Evolutionary conservation across 2,113 vertebrate species (phyloP).

Genomic region (Mesembrinibis cayennensis): DNA sequence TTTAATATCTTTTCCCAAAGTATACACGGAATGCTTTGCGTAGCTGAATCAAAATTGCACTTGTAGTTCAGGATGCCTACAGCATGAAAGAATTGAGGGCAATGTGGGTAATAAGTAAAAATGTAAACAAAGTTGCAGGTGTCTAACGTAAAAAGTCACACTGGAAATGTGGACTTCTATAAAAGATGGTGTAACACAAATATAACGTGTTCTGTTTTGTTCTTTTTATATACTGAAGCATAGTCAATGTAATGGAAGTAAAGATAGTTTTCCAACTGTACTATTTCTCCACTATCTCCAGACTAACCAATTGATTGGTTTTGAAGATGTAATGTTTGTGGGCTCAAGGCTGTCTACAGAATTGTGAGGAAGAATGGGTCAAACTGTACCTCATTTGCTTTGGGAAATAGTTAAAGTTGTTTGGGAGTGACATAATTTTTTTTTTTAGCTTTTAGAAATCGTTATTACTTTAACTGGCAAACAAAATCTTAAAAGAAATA

Average conservation of each 20-base stretch:
- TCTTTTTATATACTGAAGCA: background rate
- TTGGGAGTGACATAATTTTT: background rate
- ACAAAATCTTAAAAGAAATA: background rate
- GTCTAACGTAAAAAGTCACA: background rate
- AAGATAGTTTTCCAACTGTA: too few relatives aligned
- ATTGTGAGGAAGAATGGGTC: background rate
- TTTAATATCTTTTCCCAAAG: background rate
- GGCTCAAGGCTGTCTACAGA: background rate
- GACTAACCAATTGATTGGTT: background rate
- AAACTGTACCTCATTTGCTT: background rate
- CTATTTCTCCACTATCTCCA: too few relatives aligned
- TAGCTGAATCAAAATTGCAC: background rate
- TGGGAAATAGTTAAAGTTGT: background rate
- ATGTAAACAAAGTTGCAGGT: background rate
- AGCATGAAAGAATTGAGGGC: background rate
- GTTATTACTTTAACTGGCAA: background rate
- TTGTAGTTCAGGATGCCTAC: background rate
- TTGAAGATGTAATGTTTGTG: background rate
- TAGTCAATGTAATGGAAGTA: background rate
- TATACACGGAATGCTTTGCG: background rate
- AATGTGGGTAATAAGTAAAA: background rate
- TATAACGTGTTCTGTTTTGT: accelerated
- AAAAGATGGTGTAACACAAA: background rate
- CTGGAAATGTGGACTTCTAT: background rate
- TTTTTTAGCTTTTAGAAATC: background rate